These are phyloP conservation scores for Phrynocephalus versicolor DNA, from an alignment of 2,113 vertebrate species.

Conservation along the genomic window DNA sequence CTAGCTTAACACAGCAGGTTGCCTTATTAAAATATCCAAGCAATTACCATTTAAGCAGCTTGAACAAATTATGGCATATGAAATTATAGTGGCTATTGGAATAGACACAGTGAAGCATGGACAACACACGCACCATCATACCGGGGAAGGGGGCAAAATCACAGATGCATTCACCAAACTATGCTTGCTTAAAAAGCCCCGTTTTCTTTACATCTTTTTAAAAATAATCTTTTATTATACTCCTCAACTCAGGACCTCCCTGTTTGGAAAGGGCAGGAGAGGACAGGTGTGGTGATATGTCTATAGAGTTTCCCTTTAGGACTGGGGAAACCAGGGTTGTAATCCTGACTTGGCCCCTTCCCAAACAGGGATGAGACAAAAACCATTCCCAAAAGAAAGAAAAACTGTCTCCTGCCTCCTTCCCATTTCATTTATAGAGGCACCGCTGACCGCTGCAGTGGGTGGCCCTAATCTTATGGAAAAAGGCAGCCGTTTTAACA, in stretches of 20 bases:
- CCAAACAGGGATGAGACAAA: not conserved
- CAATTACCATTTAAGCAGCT: conserved; percentile 56
- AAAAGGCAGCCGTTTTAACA: not conserved
- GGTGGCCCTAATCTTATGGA: not conserved
- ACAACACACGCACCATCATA: conserved; percentile 9
- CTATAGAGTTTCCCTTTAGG: not conserved
- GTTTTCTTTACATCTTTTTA: not conserved
- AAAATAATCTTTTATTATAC: not conserved
- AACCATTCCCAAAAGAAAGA: not conserved
- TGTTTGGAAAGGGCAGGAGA: not conserved
- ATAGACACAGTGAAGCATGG: conserved; percentile 20
- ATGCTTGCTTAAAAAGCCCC: not conserved
- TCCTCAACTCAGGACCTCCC: not conserved
- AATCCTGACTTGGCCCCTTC: not conserved
- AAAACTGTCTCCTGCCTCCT: not conserved
- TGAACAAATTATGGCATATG: conserved; percentile 55
- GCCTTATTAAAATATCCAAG: conserved; percentile 70
- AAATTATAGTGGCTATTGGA: conserved; percentile 48
- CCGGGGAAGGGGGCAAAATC: not conserved
- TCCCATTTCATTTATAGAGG: not conserved
- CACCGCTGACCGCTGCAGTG: too few species aligned
- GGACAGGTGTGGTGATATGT: not conserved
- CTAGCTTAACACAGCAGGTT: conserved; percentile 50
- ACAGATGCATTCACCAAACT: not conserved
- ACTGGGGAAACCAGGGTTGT: not conserved